Evolutionary conservation across 2,797 vertebrate species (phyloP).

Genomic region (Anguilla obscura): DNA sequence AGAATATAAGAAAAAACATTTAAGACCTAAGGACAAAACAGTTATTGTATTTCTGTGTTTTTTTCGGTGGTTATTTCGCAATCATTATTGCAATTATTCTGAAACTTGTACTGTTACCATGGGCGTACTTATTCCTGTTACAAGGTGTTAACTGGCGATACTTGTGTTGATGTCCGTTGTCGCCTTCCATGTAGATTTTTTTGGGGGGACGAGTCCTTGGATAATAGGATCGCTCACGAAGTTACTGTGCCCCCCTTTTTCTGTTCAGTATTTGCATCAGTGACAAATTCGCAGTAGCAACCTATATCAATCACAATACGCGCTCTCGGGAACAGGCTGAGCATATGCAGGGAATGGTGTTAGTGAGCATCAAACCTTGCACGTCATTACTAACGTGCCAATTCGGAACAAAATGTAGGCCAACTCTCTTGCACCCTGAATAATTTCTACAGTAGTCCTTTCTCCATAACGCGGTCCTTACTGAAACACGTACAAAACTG

Average conservation of each 20-base stretch:
- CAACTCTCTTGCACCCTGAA: neutral
- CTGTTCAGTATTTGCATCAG: slow-evolving; percentile 48
- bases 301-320: slow-evolving; percentile 44
- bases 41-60: neutral
- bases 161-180: slow-evolving; percentile 39
- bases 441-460: neutral
- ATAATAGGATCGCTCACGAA: neutral
- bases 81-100: slow-evolving; percentile 52
- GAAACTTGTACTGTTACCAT: slow-evolving; percentile 45
- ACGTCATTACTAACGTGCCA: slow-evolving; percentile 33
- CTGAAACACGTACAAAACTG: neutral
- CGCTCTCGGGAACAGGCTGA: slow-evolving; percentile 43
- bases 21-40: too few species aligned
- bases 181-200: slow-evolving; percentile 24
- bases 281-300: slow-evolving; percentile 51
- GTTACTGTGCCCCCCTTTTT: slow-evolving; percentile 13
- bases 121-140: slow-evolving; percentile 38
- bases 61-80: slow-evolving; percentile 20
- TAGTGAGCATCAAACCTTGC: slow-evolving; percentile 31
- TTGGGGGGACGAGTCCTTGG: neutral
- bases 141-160: slow-evolving; percentile 52
- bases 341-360: slow-evolving; percentile 30
- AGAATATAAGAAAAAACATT: too few species aligned
- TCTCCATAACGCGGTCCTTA: neutral
- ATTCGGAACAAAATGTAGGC: slow-evolving; percentile 3